Percentiles rank a stretch among this genome's conserved stretches.
These are phyloP conservation scores for Motacilla alba DNA, from an alignment of 2,113 vertebrate species.

Conservation along the genomic window DNA sequence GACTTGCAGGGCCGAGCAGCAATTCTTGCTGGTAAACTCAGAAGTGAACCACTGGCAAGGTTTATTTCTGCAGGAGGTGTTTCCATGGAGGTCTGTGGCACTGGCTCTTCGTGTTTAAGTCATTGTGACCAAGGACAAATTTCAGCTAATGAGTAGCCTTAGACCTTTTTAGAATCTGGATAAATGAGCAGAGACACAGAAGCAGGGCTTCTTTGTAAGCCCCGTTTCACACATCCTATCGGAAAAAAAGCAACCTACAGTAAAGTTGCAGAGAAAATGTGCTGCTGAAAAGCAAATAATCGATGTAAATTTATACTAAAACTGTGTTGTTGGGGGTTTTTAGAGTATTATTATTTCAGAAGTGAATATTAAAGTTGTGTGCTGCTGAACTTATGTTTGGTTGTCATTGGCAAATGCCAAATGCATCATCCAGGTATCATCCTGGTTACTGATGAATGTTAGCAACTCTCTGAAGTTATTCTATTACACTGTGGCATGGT, in stretches of 20 bases:
- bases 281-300: background rate
- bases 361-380: background rate
- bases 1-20: accelerated
- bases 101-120: background rate
- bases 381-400: background rate
- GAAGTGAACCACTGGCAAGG: background rate
- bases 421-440: background rate
- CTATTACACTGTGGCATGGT: background rate
- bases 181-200: background rate
- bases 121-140: accelerated
- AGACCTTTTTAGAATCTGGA: background rate
- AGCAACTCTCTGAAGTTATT: background rate
- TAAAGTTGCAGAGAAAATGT: background rate
- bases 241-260: background rate
- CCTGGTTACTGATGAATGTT: background rate
- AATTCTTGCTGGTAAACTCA: background rate
- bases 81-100: background rate
- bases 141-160: background rate
- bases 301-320: background rate
- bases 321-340: background rate
- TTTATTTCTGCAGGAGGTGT: background rate
- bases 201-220: background rate
- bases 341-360: background rate
- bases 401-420: background rate
- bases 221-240: accelerated